Evolutionary conservation across 2,797 vertebrate genomes (phyloP).

Genomic region (Pogoniulus pusillus): DNA sequence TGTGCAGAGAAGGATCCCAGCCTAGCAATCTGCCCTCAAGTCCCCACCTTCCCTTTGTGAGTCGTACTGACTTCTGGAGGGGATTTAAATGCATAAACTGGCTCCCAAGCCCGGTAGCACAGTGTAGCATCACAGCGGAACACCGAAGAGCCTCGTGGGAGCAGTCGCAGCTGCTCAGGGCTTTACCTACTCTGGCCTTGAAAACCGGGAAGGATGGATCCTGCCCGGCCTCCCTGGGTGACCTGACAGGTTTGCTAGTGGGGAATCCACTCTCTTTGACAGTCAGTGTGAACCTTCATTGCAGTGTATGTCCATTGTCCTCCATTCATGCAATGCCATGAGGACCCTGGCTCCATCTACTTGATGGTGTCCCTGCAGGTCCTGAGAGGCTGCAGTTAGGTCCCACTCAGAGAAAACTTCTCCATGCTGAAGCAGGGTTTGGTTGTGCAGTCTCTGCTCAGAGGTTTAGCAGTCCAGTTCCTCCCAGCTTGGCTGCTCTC

Average conservation of each 20-base stretch:
- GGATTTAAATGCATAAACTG: background rate
- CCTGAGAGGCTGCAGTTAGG: background rate
- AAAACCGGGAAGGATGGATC: background rate
- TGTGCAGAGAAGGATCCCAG: background rate
- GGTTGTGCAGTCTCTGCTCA: background rate
- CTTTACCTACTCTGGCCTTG: background rate
- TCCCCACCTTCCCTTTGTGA: background rate
- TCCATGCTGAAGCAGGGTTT: background rate
- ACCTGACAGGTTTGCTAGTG: background rate
- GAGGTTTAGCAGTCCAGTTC: background rate
- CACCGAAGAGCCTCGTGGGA: too few relatives aligned
- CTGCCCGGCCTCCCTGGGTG: background rate
- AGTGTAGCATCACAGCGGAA: background rate
- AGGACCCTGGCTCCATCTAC: background rate
- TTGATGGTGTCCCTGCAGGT: rapidly evolving
- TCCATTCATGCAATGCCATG: background rate
- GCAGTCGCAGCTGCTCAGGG: background rate
- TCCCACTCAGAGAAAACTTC: background rate
- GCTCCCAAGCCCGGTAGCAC: background rate
- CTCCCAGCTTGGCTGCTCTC: background rate
- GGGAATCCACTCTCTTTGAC: background rate
- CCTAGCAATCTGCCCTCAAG: background rate
- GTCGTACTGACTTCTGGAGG: background rate
- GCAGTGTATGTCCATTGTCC: background rate
- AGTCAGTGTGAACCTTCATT: background rate